Percentiles rank a stretch among this genome's conserved stretches.
These are phyloP conservation scores for Norana najaformis DNA, from an alignment of 2,888 invertebrate genomes.

Conservation along the genomic window DNA sequence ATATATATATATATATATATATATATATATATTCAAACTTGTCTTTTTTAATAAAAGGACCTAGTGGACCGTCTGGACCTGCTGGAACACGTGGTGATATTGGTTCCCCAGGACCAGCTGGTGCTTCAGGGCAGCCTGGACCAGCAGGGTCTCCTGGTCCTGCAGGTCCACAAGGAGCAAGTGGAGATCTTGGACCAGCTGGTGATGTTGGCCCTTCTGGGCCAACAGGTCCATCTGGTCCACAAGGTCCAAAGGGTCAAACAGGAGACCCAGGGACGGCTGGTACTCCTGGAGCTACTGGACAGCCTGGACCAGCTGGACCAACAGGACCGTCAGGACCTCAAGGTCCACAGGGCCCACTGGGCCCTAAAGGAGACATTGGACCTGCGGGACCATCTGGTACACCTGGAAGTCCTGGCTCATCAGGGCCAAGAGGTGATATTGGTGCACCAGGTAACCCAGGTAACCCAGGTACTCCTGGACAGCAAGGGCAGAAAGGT, in stretches of 20 bases:
- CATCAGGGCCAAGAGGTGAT: slow-evolving; percentile 32
- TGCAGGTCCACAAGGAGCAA: slow-evolving; percentile 40
- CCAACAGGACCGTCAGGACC: slow-evolving; percentile 42
- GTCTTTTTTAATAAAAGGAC: slow-evolving; percentile 22
- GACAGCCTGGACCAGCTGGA: slow-evolving; percentile 46
- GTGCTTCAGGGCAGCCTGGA: slow-evolving; percentile 39
- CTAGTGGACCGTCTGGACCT: slow-evolving; percentile 67
- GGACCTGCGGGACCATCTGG: slow-evolving; percentile 43
- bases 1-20: background rate
- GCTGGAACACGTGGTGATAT: slow-evolving; percentile 72
- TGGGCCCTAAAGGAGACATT: slow-evolving; percentile 28
- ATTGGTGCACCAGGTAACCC: slow-evolving; percentile 34
- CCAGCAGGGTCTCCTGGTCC: slow-evolving; percentile 33
- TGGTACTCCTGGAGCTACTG: slow-evolving; percentile 41
- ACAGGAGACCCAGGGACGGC: slow-evolving; percentile 44
- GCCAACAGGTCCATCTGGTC: slow-evolving; percentile 34
- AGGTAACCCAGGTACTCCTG: slow-evolving; percentile 37
- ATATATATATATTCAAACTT: background rate
- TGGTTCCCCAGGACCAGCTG: slow-evolving; percentile 38
- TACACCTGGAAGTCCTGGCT: slow-evolving; percentile 34
- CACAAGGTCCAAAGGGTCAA: slow-evolving; percentile 40
- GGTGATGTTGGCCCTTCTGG: slow-evolving; percentile 40
- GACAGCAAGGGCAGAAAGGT: slow-evolving; percentile 39
- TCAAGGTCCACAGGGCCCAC: slow-evolving; percentile 28
- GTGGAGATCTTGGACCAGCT: slow-evolving; percentile 45